A percentile compares a stretch with the other conserved stretches of the same genome.
Evolutionary conservation across 1,140 invertebrate genomes (phyloP).

Genomic region (Leptopilina boulardi): DNA sequence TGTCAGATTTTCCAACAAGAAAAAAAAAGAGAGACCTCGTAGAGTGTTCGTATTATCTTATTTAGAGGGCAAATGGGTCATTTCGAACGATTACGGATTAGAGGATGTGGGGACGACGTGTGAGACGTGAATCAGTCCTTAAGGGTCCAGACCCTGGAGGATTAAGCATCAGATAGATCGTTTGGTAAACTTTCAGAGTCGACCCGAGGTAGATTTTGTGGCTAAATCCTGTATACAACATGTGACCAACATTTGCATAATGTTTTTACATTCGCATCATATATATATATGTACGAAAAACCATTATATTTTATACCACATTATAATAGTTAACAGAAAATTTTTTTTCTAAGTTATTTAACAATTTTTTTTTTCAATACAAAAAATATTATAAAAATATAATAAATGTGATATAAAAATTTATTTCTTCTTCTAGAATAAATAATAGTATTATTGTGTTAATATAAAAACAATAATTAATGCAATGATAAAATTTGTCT

Average conservation of each 20-base stretch:
- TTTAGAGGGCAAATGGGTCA: conserved; percentile 19
- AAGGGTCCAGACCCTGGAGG: conserved; percentile 31
- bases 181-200: conserved; percentile 20
- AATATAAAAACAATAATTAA: too few species aligned
- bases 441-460: too few species aligned
- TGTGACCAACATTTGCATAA: conserved; percentile 17
- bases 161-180: conserved; percentile 23
- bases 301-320: neutral
- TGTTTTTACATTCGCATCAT: neutral
- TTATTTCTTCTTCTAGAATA: too few species aligned
- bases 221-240: conserved; percentile 18
- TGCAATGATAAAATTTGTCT: too few species aligned
- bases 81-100: conserved; percentile 7
- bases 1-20: neutral
- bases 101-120: conserved; percentile 27
- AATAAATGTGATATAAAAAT: too few species aligned
- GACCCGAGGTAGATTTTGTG: conserved; percentile 23
- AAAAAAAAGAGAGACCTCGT: too few species aligned
- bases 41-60: neutral
- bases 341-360: too few species aligned
- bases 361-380: too few species aligned
- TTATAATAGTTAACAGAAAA: neutral
- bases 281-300: too few species aligned
- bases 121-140: conserved; percentile 29
- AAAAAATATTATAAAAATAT: too few species aligned